Conservation (phyloP, 2,113 vertebrate species). For the Atractosteus spatula region DNA sequence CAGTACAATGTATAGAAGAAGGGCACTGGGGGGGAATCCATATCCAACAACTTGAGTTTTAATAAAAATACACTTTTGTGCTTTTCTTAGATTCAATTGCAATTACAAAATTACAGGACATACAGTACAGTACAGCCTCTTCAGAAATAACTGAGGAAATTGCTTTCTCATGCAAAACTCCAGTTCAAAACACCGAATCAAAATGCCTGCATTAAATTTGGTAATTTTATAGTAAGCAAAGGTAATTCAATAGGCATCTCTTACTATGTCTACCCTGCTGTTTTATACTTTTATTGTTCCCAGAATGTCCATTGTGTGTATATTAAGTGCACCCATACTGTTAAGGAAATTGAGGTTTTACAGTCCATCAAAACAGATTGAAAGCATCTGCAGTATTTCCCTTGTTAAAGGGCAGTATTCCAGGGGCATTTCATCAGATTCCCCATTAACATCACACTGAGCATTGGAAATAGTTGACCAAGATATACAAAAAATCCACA, state of each 20-base stretch:
- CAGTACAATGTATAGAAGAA: no score
- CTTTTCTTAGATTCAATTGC: no score
- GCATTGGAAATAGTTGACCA: constrained; percentile 42
- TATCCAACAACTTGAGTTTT: no score
- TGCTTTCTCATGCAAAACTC: no score
- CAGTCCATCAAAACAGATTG: constrained; percentile 50
- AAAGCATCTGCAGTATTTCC: constrained; percentile 30
- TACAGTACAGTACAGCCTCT: no score
- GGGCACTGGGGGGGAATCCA: not conserved
- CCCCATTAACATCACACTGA: constrained; percentile 65
- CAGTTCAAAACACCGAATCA: no score
- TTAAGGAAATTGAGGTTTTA: constrained; percentile 59
- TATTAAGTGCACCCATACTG: constrained; percentile 51
- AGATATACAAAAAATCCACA: constrained; percentile 55
- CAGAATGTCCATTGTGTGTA: constrained; percentile 32
- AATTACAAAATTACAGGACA: no score
- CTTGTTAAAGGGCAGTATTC: constrained; percentile 22
- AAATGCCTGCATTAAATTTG: no score
- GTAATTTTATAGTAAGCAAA: no score
- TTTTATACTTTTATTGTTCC: constrained; percentile 10
- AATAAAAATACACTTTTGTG: no score
- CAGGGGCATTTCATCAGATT: constrained; percentile 50
- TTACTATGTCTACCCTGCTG: not conserved
- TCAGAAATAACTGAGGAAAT: no score
- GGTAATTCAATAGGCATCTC: constrained; percentile 30